Evolutionary conservation across 2,888 invertebrate species (phyloP).

Genomic region (Meganola albula): DNA sequence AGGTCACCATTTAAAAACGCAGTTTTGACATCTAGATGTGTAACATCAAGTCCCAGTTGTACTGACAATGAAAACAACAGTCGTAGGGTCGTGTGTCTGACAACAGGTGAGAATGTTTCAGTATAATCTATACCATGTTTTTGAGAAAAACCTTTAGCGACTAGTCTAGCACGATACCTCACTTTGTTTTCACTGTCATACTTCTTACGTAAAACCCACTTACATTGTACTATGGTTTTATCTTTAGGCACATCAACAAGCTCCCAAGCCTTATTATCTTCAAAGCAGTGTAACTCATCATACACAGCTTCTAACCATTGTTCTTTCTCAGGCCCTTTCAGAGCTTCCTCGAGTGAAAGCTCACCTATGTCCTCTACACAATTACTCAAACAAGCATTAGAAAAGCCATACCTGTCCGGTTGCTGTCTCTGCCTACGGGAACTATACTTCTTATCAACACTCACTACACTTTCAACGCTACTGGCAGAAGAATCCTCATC

Average conservation of each 20-base stretch:
- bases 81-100: constrained; percentile 1
- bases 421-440: constrained; percentile 1
- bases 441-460: too few relatives aligned
- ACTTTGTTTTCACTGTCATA: background rate
- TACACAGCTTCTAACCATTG: constrained; percentile 5
- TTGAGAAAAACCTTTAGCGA: constrained; percentile 4
- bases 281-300: constrained; percentile 6
- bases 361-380: constrained; percentile 1
- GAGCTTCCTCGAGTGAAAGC: constrained; percentile 7
- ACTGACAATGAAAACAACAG: constrained; percentile 3
- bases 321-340: constrained; percentile 13
- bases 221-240: constrained; percentile 7
- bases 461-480: background rate
- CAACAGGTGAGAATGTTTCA: constrained; percentile 5
- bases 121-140: constrained; percentile 5
- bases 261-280: constrained; percentile 10
- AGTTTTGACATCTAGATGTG: constrained; percentile 5
- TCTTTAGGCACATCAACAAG: constrained; percentile 4
- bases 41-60: constrained; percentile 1
- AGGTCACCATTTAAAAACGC: constrained; percentile 7
- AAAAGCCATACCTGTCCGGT: constrained; percentile 10
- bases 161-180: constrained; percentile 1
- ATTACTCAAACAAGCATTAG: constrained; percentile 4
- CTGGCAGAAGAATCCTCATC: background rate
- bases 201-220: constrained; percentile 7